A percentile compares a stretch with the other conserved stretches of the same genome.
These are phyloP conservation scores for Sycophaga agraensis DNA, from an alignment of 1,140 invertebrate species.

Conservation along the genomic window DNA sequence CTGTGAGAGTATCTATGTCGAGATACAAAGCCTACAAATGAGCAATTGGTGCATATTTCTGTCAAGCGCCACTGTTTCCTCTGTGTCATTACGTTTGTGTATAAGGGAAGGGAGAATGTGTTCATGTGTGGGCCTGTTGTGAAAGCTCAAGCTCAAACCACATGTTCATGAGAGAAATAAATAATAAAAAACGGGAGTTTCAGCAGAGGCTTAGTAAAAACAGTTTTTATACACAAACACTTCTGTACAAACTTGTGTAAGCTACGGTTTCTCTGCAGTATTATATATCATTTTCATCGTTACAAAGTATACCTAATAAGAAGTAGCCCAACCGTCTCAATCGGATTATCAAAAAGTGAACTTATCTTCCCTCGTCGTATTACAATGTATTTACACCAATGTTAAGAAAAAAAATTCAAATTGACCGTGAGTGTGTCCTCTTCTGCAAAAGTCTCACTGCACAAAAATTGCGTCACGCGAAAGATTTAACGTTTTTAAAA, in stretches of 20 bases:
- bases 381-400: slow-evolving; percentile 22
- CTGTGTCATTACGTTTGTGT: too few relatives aligned
- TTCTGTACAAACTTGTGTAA: slow-evolving; percentile 45
- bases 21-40: too few relatives aligned
- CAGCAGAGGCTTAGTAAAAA: slow-evolving; percentile 32
- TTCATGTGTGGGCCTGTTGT: too few relatives aligned
- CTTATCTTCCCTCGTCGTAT: slow-evolving; percentile 19
- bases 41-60: too few relatives aligned
- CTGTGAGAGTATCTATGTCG: too few relatives aligned
- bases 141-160: neutral
- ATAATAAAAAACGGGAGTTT: slow-evolving; percentile 46
- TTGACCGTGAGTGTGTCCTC: slow-evolving; percentile 16
- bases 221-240: slow-evolving; percentile 54
- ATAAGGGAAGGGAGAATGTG: too few relatives aligned
- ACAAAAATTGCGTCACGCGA: slow-evolving; percentile 37
- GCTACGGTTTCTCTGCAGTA: slow-evolving; percentile 1
- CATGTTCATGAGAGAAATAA: slow-evolving; percentile 43
- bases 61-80: too few relatives aligned
- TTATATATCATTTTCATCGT: neutral
- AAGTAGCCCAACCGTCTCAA: slow-evolving; percentile 23
- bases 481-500: slow-evolving; percentile 36
- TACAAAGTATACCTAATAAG: neutral
- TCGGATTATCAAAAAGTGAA: slow-evolving; percentile 21
- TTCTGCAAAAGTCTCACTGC: slow-evolving; percentile 36
- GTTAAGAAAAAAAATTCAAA: slow-evolving; percentile 8